Conservation (phyloP, 2,888 invertebrate species). For the Priocnemis perturbator region DNA sequence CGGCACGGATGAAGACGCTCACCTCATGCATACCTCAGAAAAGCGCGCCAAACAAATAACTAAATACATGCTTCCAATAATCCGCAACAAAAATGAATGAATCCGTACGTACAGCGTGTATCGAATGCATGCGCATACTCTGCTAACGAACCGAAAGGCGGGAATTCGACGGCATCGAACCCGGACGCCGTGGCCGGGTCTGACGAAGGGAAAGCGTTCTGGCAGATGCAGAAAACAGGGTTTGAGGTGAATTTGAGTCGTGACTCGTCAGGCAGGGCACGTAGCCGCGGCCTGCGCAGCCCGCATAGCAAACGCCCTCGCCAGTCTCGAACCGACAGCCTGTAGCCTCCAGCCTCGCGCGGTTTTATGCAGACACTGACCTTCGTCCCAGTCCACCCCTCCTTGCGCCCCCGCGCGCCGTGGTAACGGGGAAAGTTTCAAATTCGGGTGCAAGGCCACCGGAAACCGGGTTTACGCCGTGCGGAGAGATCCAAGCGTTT, state of each 20-base stretch:
- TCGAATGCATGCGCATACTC: too few species aligned
- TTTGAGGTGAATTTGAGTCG: constrained; percentile 73
- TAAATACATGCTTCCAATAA: too few species aligned
- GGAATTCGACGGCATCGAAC: too few species aligned
- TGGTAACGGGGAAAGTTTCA: constrained; percentile 71
- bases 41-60: too few species aligned
- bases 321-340: constrained; percentile 53
- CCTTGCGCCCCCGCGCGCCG: constrained; percentile 41
- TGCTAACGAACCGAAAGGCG: too few species aligned
- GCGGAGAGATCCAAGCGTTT: not conserved
- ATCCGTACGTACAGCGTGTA: too few species aligned
- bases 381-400: constrained; percentile 64
- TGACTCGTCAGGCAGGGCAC: constrained; percentile 73
- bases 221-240: constrained; percentile 69
- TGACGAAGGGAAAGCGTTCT: constrained; percentile 56
- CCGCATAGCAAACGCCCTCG: constrained; percentile 72
- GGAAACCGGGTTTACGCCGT: constrained; percentile 55
- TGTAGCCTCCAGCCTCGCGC: constrained; percentile 63
- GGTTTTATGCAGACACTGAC: constrained; percentile 75
- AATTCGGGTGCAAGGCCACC: constrained; percentile 74
- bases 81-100: too few species aligned
- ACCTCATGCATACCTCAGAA: too few species aligned
- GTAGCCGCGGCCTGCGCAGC: constrained; percentile 71
- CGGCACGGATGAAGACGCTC: too few species aligned
- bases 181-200: too few species aligned